Conservation (phyloP, 2,113 vertebrate species). For the Protobothrops mucrosquamatus region DNA sequence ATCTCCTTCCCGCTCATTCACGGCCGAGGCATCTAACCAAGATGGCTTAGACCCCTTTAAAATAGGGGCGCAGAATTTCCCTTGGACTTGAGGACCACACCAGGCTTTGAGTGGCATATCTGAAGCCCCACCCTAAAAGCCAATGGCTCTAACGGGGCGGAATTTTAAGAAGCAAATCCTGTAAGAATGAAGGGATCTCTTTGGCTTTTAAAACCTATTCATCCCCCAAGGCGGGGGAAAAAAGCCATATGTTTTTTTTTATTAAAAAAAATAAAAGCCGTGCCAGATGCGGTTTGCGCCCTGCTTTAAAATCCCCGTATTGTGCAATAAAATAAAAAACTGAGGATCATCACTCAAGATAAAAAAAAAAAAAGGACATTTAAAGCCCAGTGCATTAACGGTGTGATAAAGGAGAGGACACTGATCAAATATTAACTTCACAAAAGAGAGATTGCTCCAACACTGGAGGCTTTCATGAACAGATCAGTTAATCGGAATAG, state of each 20-base stretch:
- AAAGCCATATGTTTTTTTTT: not conserved
- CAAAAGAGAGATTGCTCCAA: not conserved
- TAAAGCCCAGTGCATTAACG: not conserved
- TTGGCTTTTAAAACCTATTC: not conserved
- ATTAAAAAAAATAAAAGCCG: not conserved
- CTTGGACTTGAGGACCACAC: not conserved
- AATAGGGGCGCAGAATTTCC: not conserved
- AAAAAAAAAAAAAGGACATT: not conserved
- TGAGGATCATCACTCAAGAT: not conserved
- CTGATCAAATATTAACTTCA: not conserved
- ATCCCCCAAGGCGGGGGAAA: not conserved
- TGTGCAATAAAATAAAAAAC: not conserved
- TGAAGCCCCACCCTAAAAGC: not conserved
- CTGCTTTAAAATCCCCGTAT: not conserved
- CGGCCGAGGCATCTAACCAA: not conserved
- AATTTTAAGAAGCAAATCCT: not conserved
- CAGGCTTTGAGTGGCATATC: not conserved
- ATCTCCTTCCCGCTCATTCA: not conserved
- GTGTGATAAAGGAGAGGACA: not conserved
- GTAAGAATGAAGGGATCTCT: not conserved
- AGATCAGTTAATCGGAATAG: not conserved
- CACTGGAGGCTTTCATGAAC: not conserved
- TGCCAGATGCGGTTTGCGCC: not conserved
- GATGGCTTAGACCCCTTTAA: not conserved
- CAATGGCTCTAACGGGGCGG: not conserved